phyloP scores from a whole-genome alignment of 2,113 vertebrate species.

The Synchiropus splendidus region DNA sequence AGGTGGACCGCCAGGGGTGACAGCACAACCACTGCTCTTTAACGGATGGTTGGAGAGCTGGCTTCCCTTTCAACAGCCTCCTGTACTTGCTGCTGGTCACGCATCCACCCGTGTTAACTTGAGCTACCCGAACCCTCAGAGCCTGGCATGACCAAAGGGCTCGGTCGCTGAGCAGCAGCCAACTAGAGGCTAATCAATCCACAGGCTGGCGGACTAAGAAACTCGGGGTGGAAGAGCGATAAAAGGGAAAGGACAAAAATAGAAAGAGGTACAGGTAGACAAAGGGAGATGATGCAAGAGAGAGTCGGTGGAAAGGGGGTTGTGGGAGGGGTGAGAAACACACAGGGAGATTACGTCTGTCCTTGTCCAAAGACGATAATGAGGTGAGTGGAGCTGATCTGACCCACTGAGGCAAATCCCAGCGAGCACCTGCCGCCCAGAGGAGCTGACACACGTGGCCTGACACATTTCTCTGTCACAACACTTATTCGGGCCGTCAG shows the following conservation, averaged over 20 bases:
- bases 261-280: slow-evolving; percentile 20
- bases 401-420: slow-evolving; percentile 47
- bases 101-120: slow-evolving; percentile 2
- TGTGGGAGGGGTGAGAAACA: not conserved
- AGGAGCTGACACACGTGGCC: slow-evolving; percentile 24
- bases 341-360: slow-evolving; percentile 38
- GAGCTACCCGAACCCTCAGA: slow-evolving; percentile 22
- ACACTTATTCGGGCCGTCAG: too few relatives aligned
- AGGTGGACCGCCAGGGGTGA: slow-evolving; percentile 31
- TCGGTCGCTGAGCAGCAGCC: slow-evolving; percentile 17
- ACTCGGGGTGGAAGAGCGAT: not conserved
- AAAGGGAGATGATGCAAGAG: slow-evolving; percentile 21
- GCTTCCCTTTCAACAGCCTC: slow-evolving; percentile 4
- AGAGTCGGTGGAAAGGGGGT: slow-evolving; percentile 8
- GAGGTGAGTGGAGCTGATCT: slow-evolving; percentile 54
- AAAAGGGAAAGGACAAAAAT: slow-evolving; percentile 3
- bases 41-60: slow-evolving; percentile 18
- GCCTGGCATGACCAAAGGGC: slow-evolving; percentile 21
- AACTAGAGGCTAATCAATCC: slow-evolving; percentile 26
- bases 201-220: slow-evolving; percentile 1
- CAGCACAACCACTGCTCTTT: slow-evolving; percentile 18
- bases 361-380: slow-evolving; percentile 63
- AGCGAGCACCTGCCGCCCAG: slow-evolving; percentile 46
- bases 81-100: slow-evolving; percentile 2
- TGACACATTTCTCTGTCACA: not conserved